Evolutionary conservation across 2,888 invertebrate species (phyloP).

Genomic region (Chesias legatella): DNA sequence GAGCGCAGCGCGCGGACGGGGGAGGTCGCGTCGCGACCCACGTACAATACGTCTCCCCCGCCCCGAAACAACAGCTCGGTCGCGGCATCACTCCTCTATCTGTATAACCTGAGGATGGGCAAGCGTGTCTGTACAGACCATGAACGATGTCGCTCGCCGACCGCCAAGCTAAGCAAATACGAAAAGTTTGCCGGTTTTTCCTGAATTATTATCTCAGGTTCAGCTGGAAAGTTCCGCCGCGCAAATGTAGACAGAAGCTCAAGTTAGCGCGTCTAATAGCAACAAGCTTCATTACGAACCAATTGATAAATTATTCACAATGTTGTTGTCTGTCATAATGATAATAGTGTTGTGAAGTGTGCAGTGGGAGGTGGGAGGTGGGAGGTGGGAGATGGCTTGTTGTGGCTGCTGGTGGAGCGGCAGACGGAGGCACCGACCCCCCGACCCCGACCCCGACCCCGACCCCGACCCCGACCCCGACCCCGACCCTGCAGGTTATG

Average conservation of each 20-base stretch:
- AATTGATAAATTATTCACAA: slow-evolving; percentile 5
- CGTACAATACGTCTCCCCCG: no score
- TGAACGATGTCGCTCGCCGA: slow-evolving; percentile 8
- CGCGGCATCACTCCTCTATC: slow-evolving; percentile 8
- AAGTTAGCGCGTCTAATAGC: slow-evolving; percentile 23
- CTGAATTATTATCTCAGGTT: slow-evolving; percentile 33
- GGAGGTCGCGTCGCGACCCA: slow-evolving; percentile 43
- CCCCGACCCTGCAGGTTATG: slow-evolving; percentile 56
- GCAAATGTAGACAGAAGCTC: slow-evolving; percentile 27
- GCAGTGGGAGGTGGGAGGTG: slow-evolving; percentile 47
- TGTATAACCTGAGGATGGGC: slow-evolving; percentile 12
- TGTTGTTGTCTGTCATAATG: slow-evolving; percentile 2
- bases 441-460: slow-evolving; percentile 51
- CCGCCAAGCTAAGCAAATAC: slow-evolving; percentile 16
- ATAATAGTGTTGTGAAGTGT: slow-evolving; percentile 27
- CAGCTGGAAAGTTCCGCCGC: slow-evolving; percentile 31
- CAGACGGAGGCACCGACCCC: slow-evolving; percentile 72
- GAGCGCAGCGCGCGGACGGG: slow-evolving; percentile 58
- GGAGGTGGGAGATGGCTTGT: slow-evolving; percentile 58
- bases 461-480: no score
- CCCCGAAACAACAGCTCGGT: slow-evolving; percentile 16
- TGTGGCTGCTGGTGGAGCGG: slow-evolving; percentile 78
- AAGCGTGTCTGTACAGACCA: background rate
- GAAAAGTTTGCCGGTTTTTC: slow-evolving; percentile 29
- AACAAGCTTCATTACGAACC: slow-evolving; percentile 13